phyloP scores from a whole-genome alignment of 53 echinoderm and acorn worm species.

The Crossaster papposus region DNA sequence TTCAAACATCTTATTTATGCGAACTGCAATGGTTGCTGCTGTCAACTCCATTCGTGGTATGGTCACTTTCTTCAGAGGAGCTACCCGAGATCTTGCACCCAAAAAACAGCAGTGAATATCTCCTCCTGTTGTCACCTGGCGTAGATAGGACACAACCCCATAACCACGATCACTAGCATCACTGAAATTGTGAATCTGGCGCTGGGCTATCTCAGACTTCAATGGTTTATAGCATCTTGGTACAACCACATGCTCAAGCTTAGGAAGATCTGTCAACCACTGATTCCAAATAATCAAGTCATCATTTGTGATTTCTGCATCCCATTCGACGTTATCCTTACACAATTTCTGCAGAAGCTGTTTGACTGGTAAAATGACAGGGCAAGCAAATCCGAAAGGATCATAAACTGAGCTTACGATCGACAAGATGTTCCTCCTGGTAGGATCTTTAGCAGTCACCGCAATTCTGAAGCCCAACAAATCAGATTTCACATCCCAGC shows the following conservation, averaged over 20 bases:
- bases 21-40: constrained; percentile 42
- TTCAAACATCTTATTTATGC: too few species aligned
- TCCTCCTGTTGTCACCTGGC: constrained; percentile 36
- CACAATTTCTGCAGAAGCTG: constrained; percentile 57
- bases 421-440: constrained; percentile 59
- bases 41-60: constrained; percentile 59
- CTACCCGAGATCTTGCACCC: constrained; percentile 46
- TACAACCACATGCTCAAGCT: constrained; percentile 37
- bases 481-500: constrained; percentile 45
- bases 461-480: constrained; percentile 39
- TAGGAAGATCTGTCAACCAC: constrained; percentile 53
- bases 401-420: constrained; percentile 64
- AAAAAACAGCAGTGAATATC: constrained; percentile 53
- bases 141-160: constrained; percentile 60
- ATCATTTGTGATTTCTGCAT: too few species aligned
- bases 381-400: constrained; percentile 64
- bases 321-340: constrained; percentile 33
- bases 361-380: constrained; percentile 57
- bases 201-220: constrained; percentile 9
- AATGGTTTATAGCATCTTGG: constrained; percentile 60
- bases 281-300: too few species aligned
- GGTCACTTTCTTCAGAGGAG: constrained; percentile 56
- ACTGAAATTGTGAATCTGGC: constrained; percentile 55
- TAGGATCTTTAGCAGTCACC: constrained; percentile 1
- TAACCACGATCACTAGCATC: constrained; percentile 65